Conservation (phyloP, 2,113 vertebrate species). For the Psilopsiagon aymara region DNA sequence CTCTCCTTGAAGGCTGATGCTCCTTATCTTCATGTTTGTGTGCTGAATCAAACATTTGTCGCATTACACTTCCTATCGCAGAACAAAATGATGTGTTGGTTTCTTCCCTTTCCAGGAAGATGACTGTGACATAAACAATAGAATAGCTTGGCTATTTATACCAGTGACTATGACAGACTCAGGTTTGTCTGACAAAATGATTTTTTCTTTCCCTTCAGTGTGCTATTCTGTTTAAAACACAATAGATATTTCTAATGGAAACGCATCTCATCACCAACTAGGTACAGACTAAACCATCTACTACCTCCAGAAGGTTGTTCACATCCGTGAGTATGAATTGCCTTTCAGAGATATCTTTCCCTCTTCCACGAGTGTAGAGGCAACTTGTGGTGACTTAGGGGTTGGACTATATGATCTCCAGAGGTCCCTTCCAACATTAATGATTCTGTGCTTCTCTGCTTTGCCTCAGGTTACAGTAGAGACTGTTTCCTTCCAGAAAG, state of each 20-base stretch:
- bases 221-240: not conserved
- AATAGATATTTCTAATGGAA: not conserved
- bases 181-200: not conserved
- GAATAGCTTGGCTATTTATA: not conserved
- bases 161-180: not conserved
- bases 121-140: not conserved
- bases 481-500: not conserved
- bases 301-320: too few relatives aligned
- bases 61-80: not conserved
- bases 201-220: not conserved
- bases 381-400: not conserved
- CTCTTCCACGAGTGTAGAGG: not conserved
- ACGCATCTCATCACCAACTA: not conserved
- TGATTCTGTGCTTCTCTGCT: not conserved
- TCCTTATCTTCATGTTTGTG: not conserved
- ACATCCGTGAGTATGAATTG: not conserved
- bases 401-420: not conserved
- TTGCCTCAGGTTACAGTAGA: not conserved
- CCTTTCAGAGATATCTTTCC: not conserved
- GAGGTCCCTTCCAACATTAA: not conserved
- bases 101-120: not conserved
- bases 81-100: not conserved
- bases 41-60: not conserved
- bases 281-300: not conserved
- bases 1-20: not conserved